phyloP scores from a whole-genome alignment of 1,140 invertebrate species.

The Drosophila sp. region DNA sequence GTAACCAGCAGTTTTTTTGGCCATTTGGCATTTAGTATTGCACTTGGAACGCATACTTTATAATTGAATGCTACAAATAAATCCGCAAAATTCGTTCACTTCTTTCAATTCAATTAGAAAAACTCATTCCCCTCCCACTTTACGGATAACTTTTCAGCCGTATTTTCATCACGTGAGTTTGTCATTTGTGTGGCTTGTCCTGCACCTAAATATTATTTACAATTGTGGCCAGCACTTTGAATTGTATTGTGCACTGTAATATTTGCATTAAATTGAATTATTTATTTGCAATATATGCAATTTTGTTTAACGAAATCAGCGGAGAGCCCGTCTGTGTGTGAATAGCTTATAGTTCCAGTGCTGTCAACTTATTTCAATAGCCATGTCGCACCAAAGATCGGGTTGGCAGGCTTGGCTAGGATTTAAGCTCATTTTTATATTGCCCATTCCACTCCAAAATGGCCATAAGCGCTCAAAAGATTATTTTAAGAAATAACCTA shows the following conservation, averaged over 20 bases:
- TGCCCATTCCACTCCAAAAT: too few relatives aligned
- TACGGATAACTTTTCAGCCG: constrained; percentile 65
- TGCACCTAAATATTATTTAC: constrained; percentile 23
- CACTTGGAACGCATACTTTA: constrained; percentile 32
- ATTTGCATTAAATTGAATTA: constrained; percentile 55
- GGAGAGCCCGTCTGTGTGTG: constrained; percentile 60
- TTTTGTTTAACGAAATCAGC: constrained; percentile 61
- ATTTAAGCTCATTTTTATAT: too few relatives aligned
- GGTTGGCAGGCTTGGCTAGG: too few relatives aligned
- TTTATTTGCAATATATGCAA: constrained; percentile 64
- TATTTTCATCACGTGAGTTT: constrained; percentile 76
- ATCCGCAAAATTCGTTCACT: constrained; percentile 37
- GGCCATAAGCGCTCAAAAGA: too few relatives aligned
- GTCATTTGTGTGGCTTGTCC: constrained; percentile 26
- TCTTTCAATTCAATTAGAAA: constrained; percentile 59
- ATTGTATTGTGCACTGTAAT: constrained; percentile 31
- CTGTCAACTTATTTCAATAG: too few relatives aligned
- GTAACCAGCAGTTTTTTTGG: constrained; percentile 19
- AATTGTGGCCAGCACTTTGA: constrained; percentile 38
- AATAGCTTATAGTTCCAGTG: too few relatives aligned
- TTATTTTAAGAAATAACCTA: too few relatives aligned
- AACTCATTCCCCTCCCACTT: constrained; percentile 70
- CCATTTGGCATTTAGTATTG: constrained; percentile 30
- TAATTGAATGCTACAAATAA: constrained; percentile 13
- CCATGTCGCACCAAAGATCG: too few relatives aligned